Evolutionary conservation across 2,797 vertebrate genomes (phyloP), one percentile per base, ranked within the genome.

Genomic region (Perodicticus potto): DNA sequence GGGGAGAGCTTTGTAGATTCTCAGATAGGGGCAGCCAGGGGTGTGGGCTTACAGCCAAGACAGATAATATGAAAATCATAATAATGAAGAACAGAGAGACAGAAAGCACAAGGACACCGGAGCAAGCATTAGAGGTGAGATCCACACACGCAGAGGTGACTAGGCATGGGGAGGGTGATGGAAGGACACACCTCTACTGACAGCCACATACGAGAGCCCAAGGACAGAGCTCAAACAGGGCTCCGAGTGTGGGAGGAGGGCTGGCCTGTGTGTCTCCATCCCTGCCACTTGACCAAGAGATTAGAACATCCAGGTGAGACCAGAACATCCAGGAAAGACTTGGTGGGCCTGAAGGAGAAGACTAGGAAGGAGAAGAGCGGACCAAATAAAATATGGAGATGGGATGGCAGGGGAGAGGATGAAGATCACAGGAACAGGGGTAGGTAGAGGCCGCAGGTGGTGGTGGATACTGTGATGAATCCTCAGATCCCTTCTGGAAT

Each of bases 51-150:
- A 12, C 86, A 94, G 81, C 87, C 89, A 89, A 91, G 72, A 92
- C 67, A 82, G 61, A 78, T 72, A 93, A 82, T 55, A 77, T 7
- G n/a, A 94, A 96, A 93, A 90, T 83, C 73, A 92, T 34, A 74
- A 61, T 65, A 86, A 90, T 59, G 37, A 89, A 84, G 55, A 76
- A 72, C 20, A 81, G 5, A 72, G 59, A 81, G n/a, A 78, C 1
- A 29, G 2, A 4, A 86, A 90, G 55, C 32, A 25, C 43, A 80
- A 78, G 69, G 90, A 76, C 43, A 29, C 59, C 0, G 13, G 40
- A 69, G 25, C 34, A 45, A 65, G 29, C 59, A 34, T 22, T 11
- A 34, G 78, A 95, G 45, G 80, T 72, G 0, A 49, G 91, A 43
- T 22, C n/a, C 29, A 25, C 20, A 82, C 59, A 59, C 22, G 27